Percentiles rank a stretch among this genome's conserved stretches.
Conservation (phyloP, 1,140 invertebrate genomes). For the Pseudomyrmex pallidus region DNA sequence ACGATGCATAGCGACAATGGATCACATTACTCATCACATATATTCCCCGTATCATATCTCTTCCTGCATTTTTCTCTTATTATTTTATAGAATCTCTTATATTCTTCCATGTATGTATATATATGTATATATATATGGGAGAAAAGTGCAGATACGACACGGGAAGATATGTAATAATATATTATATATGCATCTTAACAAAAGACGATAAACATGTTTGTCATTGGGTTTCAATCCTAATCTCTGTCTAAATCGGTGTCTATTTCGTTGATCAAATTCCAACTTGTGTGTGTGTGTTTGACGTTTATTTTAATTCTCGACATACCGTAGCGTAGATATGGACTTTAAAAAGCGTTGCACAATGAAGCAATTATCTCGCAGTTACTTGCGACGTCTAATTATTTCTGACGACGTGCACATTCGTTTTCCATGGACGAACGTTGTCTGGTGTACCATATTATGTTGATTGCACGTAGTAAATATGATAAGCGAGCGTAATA, state of each 20-base stretch:
- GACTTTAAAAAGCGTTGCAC: not conserved
- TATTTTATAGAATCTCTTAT: too few relatives aligned
- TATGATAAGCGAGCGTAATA: not conserved
- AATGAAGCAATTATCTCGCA: not conserved
- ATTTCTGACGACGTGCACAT: not conserved
- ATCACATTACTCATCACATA: too few relatives aligned
- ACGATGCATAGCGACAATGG: too few relatives aligned
- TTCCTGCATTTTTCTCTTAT: too few relatives aligned
- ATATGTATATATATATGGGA: too few relatives aligned
- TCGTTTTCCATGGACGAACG: not conserved
- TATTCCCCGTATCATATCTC: too few relatives aligned
- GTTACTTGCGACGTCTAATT: slow-evolving; percentile 32
- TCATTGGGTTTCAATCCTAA: not conserved
- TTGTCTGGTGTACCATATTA: not conserved
- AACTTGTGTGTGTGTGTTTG: too few relatives aligned
- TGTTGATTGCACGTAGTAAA: slow-evolving; percentile 15
- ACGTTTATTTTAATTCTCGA: not conserved
- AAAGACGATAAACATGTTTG: not conserved
- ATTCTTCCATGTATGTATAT: too few relatives aligned
- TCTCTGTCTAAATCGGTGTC: not conserved
- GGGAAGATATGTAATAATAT: too few relatives aligned
- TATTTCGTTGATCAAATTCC: not conserved
- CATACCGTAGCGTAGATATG: not conserved
- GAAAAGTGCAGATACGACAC: too few relatives aligned
- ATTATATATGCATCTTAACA: too few relatives aligned